phyloP scores from a whole-genome alignment of 2,797 vertebrate genomes.

The Ctenosaura bakeri region DNA sequence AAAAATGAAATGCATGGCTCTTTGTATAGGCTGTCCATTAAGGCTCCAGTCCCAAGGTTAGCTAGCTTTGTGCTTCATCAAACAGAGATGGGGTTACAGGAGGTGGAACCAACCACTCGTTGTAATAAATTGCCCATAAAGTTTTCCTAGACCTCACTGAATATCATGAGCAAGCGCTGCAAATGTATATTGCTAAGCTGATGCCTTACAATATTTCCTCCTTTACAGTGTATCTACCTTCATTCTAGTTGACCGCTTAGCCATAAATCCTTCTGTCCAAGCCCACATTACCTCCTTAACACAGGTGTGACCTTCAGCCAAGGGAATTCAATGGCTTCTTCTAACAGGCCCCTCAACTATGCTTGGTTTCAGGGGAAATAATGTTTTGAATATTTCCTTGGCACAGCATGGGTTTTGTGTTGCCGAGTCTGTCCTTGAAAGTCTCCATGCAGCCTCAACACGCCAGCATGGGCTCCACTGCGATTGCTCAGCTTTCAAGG shows the following conservation, averaged over 20 bases:
- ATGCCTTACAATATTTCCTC: constrained; percentile 46
- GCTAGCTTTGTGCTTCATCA: not conserved
- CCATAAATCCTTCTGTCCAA: constrained; percentile 45
- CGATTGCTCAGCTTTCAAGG: not conserved
- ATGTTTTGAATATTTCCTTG: constrained; percentile 19
- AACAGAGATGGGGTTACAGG: not conserved
- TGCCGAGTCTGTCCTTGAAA: constrained; percentile 2
- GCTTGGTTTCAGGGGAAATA: constrained; percentile 21
- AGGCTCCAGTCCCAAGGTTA: too few species aligned
- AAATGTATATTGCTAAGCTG: constrained; percentile 29
- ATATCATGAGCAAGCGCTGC: constrained; percentile 44
- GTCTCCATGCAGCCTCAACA: not conserved
- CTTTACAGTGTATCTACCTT: constrained; percentile 58
- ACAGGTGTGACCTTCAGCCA: constrained; percentile 55
- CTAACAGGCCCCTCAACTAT: not conserved
- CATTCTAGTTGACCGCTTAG: constrained; percentile 16
- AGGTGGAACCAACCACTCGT: not conserved
- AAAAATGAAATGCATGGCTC: not conserved
- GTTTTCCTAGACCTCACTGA: constrained; percentile 46
- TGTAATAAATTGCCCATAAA: constrained; percentile 58
- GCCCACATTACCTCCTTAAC: not conserved
- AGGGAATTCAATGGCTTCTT: constrained; percentile 27
- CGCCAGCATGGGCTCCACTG: too few species aligned
- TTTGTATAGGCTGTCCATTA: too few species aligned
- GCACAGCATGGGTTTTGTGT: not conserved